Percentiles rank a stretch among this genome's conserved stretches.
These are phyloP conservation scores for Belonocnema kinseyi DNA, from an alignment of 1,140 invertebrate genomes.

Conservation along the genomic window DNA sequence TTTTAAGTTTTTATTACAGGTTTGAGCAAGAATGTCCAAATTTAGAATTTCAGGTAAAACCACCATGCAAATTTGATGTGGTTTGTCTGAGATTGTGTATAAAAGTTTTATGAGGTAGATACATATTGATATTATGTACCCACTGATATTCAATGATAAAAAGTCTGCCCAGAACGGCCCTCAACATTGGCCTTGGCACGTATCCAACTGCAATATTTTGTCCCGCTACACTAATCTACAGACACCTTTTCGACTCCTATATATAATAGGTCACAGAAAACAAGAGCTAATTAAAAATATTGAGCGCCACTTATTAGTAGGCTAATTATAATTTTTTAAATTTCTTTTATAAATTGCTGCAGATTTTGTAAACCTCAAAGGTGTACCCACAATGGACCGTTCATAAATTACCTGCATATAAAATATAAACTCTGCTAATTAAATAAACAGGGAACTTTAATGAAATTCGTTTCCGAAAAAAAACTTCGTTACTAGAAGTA, in stretches of 20 bases:
- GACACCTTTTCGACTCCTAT: not conserved
- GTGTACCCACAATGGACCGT: too few species aligned
- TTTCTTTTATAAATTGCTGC: not conserved
- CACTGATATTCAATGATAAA: not conserved
- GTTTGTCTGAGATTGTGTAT: not conserved
- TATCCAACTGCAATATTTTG: slow-evolving; percentile 20
- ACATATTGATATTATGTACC: not conserved
- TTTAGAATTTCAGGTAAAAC: too few species aligned
- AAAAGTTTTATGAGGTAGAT: not conserved
- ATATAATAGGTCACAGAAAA: not conserved
- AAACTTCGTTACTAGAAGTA: too few species aligned
- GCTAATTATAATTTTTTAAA: not conserved
- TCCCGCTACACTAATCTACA: slow-evolving; percentile 11
- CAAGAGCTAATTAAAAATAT: not conserved
- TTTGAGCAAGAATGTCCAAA: too few species aligned
- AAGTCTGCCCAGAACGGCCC: not conserved
- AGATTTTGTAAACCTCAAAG: too few species aligned
- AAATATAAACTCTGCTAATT: too few species aligned
- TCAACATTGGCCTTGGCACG: slow-evolving; percentile 29
- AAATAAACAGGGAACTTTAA: too few species aligned
- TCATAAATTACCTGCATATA: too few species aligned
- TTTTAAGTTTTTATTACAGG: too few species aligned
- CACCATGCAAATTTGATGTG: too few species aligned
- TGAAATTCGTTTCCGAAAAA: too few species aligned
- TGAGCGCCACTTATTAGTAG: not conserved